Base-by-base conservation (phyloP, 2,113 vertebrate species). In the Paedocypris sp. region DNA sequence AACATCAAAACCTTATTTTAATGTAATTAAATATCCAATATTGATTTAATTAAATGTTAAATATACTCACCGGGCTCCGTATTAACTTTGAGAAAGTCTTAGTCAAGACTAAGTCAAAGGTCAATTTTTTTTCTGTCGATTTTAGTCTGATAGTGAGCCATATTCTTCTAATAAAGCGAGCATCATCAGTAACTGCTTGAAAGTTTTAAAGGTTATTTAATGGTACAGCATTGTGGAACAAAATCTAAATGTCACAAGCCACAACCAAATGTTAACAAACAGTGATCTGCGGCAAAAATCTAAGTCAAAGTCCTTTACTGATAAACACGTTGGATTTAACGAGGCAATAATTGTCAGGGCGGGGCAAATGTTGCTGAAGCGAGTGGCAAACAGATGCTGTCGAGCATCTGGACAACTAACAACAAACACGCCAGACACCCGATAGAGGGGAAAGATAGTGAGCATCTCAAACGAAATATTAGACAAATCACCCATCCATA, bases 221-320 rank as follows among this genome's bases (percentile, higher is more conserved):
- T n/a, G n/a, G n/a, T 41, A 41, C 8, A 41, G 36, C 10, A 39
- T 36, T 23, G 20, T 38, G 13, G 6, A 50, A 36, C 36, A 12
- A 46, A 35, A 33, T 36, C 20, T 11, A 54, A 64, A 64, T 47
- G 54, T 64, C 61, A 64, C 47, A 52, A 60, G 54, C 47, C 36
- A 12, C 26, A 36, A 60, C 5, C 29, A 51, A 58, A 29, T 54
- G 9, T 51, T 19, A 59, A 28, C 39, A 65, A 61, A 53, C 62
- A 31, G 4, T 23, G 11, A 41, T 18, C 23, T 8, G 5, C 18
- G 33, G 33, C 22, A 25, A 32, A 31, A 48, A 33, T 16, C 12
- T 47, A 8, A 28, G 46, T 49, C 58, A 50, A 62, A 61, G 50
- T 19, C 18, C 11, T 38, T 47, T 25, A 56, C 32, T 57, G 22